These are phyloP conservation scores for Eulithis prunata DNA, from an alignment of 2,888 invertebrate species.

Conservation along the genomic window DNA sequence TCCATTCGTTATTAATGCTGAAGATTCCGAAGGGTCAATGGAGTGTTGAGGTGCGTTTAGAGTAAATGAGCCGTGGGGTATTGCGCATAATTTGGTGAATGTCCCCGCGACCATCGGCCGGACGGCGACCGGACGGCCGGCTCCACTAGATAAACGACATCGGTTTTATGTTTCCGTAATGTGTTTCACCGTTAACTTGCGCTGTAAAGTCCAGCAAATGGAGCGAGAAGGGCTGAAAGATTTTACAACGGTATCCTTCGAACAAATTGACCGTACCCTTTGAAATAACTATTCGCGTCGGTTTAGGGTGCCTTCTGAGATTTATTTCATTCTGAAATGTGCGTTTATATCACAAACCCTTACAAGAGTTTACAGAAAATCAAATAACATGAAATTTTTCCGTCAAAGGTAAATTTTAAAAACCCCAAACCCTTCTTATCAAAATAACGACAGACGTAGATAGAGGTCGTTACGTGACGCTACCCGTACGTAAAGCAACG, in stretches of 20 bases:
- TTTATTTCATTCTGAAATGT: conserved; percentile 10
- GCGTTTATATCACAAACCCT: background rate
- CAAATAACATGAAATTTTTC: too few relatives aligned
- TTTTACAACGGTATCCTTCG: conserved; percentile 32
- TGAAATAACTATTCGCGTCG: conserved; percentile 19
- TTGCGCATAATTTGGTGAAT: conserved; percentile 75
- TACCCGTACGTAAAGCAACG: conserved; percentile 59
- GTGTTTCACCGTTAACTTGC: conserved; percentile 44
- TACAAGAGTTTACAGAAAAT: too few relatives aligned
- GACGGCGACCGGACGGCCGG: conserved; percentile 45
- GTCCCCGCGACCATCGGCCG: conserved; percentile 44
- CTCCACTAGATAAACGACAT: conserved; percentile 56
- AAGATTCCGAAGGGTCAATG: conserved; percentile 66
- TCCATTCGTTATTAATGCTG: conserved; percentile 68
- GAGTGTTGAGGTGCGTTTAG: conserved; percentile 71
- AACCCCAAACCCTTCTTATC: conserved; percentile 34
- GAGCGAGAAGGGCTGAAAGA: conserved; percentile 40
- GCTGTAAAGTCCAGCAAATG: conserved; percentile 38
- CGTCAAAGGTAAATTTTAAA: conserved; percentile 15
- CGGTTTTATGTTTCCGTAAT: conserved; percentile 58
- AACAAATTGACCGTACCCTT: conserved; percentile 34
- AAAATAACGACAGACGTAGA: conserved; percentile 41
- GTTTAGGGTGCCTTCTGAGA: conserved; percentile 18
- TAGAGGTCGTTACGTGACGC: conserved; percentile 53
- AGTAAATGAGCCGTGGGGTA: conserved; percentile 76